A percentile compares a stretch with the other conserved stretches of the same genome.
These are phyloP conservation scores for Mastomys natalensis DNA, from an alignment of 2,113 vertebrate genomes.

Conservation along the genomic window DNA sequence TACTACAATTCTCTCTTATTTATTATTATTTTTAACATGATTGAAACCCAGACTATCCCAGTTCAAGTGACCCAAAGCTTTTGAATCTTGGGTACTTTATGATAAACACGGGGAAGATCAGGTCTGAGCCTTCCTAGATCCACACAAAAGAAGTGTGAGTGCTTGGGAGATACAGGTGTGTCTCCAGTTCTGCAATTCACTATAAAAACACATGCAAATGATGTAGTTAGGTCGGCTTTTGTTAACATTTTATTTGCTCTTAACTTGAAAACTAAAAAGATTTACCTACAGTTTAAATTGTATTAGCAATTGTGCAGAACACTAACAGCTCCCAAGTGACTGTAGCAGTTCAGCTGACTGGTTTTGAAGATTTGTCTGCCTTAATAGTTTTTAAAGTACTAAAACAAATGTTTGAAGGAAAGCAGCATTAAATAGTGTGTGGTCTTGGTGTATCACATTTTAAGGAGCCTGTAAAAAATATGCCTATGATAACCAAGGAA, in stretches of 20 bases:
- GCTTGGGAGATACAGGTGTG: not conserved
- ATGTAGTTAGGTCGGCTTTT: slow-evolving; percentile 13
- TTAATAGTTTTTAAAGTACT: slow-evolving; percentile 60
- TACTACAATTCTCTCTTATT: slow-evolving; percentile 48
- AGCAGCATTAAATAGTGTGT: slow-evolving; percentile 33
- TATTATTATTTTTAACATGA: slow-evolving; percentile 4
- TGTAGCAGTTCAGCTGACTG: not conserved
- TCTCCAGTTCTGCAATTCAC: not conserved
- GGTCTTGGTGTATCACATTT: not conserved
- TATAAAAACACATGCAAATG: slow-evolving; percentile 11
- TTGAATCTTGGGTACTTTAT: not conserved
- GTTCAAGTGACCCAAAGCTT: not conserved
- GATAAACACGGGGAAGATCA: not conserved
- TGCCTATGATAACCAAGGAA: slow-evolving; percentile 38
- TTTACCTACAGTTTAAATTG: slow-evolving; percentile 56
- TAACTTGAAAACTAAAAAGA: slow-evolving; percentile 50
- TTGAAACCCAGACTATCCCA: not conserved
- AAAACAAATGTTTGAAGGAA: slow-evolving; percentile 51
- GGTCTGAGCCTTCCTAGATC: not conserved
- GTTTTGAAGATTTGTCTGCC: slow-evolving; percentile 48
- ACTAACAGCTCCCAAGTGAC: slow-evolving; percentile 10
- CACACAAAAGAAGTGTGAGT: not conserved
- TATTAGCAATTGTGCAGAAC: not conserved
- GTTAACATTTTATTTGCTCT: slow-evolving; percentile 39
- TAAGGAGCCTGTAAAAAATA: slow-evolving; percentile 52